Percentiles rank a stretch among this genome's conserved stretches.
Evolutionary conservation across 2,113 vertebrate species (phyloP).

Genomic region (Phyllostomus discolor): DNA sequence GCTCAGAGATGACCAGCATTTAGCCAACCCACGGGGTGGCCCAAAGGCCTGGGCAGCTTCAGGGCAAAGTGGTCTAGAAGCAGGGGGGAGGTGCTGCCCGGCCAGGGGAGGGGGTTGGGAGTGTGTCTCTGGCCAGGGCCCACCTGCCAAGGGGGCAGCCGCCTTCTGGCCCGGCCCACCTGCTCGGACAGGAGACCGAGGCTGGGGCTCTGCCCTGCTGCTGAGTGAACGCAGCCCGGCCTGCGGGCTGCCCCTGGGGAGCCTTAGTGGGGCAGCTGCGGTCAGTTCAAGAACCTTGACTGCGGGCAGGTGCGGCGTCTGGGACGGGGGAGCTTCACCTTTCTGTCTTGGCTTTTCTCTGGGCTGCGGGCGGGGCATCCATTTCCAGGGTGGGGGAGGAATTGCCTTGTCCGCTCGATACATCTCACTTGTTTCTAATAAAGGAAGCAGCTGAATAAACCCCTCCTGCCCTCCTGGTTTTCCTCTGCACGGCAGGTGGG

Average conservation of each 20-base stretch:
- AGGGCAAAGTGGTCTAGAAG: neutral
- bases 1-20: constrained; percentile 23
- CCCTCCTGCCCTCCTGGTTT: neutral
- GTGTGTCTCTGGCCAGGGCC: neutral
- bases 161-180: neutral
- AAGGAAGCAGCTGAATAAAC: constrained; percentile 64
- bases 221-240: neutral
- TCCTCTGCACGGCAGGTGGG: constrained; percentile 19
- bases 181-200: neutral
- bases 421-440: constrained; percentile 68
- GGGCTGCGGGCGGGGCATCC: neutral
- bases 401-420: neutral
- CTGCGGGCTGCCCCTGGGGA: neutral
- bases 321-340: neutral
- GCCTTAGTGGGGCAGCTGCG: neutral
- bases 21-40: neutral
- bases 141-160: neutral
- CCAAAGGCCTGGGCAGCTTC: neutral
- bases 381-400: neutral
- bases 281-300: neutral
- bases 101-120: neutral
- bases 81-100: no score
- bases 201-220: neutral
- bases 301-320: neutral
- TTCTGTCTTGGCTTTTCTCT: constrained; percentile 43